Base-by-base conservation (phyloP, 2,797 vertebrate species). In the Capromys pilorides region DNA sequence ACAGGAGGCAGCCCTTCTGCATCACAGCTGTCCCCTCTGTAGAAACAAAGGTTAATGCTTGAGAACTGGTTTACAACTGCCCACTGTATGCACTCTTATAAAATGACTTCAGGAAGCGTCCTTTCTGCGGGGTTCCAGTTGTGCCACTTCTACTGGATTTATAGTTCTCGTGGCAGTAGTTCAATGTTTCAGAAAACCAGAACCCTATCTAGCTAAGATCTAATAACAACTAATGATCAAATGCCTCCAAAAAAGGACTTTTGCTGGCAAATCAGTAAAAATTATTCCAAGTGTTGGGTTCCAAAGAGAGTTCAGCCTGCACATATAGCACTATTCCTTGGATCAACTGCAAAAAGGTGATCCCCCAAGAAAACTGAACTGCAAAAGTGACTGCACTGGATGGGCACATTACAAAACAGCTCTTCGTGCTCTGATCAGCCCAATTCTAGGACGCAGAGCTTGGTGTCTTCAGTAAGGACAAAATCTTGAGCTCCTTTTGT, bases 141-240 rank as follows among this genome's bases (percentile, higher is more conserved):
- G 33, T 71, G 90, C 5, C 66, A 82, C 79, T 88, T 93, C 62
- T 86, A 83, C 49, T 24, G 12, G 91, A 91, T 93, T 59, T 94
- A 64, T 16, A 86, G 61, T 86, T 93, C 45, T 82, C 49, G 57
- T 33, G 24, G 61, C 49, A 88, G 39, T 45, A 77, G 79, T 69
- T 28, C 33, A 61, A 79, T 26, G 57, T 83, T 79, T 79, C 62
- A 90, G 64, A 80, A 94, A 24, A 33, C 66, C 36, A 79, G 54
- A 62, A 83, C 21, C 86, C 51, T 88, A 39, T 88, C 59, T 88
- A 95, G 64, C 75, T 84, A 80, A 83, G 9, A 86, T 79, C 69
- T 67, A 93, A 73, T 89, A 88, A 82, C 54, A 91, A 57, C 78
- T 79, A 82, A 81, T 82, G 54, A 94, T 57, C 66, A 83, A 80